Evolutionary conservation across 2,113 vertebrate genomes (phyloP).

Genomic region (Atherinomorus stipes): DNA sequence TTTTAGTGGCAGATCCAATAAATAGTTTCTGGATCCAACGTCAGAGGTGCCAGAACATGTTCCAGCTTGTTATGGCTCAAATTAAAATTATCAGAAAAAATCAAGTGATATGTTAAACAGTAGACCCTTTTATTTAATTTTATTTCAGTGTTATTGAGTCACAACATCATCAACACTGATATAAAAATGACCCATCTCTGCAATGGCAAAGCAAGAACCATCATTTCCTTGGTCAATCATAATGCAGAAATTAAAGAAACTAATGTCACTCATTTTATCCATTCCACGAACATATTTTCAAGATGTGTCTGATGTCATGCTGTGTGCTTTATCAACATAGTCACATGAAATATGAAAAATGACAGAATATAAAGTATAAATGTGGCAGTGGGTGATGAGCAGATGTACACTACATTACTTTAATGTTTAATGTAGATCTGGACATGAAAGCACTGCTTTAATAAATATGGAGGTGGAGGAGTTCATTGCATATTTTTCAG

Average conservation of each 20-base stretch:
- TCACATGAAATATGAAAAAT: constrained; percentile 5
- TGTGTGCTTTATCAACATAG: too few relatives aligned
- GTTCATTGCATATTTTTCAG: neutral
- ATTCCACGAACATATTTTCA: neutral
- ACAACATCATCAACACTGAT: neutral
- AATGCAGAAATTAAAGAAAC: neutral
- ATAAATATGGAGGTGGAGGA: neutral
- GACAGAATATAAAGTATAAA: neutral
- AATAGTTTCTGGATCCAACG: too few relatives aligned
- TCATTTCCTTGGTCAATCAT: constrained; percentile 12
- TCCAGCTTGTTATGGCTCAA: too few relatives aligned
- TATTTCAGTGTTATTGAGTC: neutral
- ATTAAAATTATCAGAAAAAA: too few relatives aligned
- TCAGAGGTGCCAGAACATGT: too few relatives aligned
- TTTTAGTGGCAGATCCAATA: too few relatives aligned
- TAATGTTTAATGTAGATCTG: neutral
- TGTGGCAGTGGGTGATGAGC: neutral
- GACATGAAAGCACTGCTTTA: neutral
- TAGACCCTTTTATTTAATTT: too few relatives aligned
- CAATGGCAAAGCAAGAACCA: neutral
- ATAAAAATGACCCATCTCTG: neutral
- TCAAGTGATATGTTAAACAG: too few relatives aligned
- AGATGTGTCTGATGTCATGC: neutral
- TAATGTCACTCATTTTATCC: constrained; percentile 13
- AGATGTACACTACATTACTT: neutral